These are phyloP conservation scores for Motacilla alba DNA, from an alignment of 2,113 vertebrate species.

Conservation along the genomic window DNA sequence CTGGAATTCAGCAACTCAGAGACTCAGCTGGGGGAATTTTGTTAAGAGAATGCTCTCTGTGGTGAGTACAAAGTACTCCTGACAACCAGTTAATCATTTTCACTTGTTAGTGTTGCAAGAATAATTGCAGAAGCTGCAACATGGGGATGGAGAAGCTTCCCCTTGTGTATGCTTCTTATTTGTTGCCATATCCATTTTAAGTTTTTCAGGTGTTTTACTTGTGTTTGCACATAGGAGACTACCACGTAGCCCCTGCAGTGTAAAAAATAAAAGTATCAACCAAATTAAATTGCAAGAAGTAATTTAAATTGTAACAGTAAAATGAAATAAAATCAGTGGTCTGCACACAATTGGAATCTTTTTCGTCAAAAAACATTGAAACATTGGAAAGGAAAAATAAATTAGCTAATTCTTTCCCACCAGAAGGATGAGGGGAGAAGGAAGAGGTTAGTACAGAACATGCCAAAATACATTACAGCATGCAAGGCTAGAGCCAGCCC, in stretches of 20 bases:
- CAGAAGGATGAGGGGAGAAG: neutral
- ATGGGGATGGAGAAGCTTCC: neutral
- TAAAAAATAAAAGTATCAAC: neutral
- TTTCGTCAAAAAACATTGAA: neutral
- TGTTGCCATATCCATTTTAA: neutral
- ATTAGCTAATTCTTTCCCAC: neutral
- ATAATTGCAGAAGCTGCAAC: neutral
- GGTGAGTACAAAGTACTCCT: neutral
- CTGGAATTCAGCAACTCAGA: neutral
- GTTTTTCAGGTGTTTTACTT: neutral
- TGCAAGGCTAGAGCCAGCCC: neutral
- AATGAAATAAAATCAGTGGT: neutral
- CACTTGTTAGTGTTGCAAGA: neutral
- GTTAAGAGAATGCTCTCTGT: neutral
- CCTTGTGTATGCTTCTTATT: neutral
- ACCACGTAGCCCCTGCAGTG: rapidly evolving
- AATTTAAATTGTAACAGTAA: neutral
- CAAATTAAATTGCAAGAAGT: neutral
- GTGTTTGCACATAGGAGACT: neutral
- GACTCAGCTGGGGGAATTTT: neutral
- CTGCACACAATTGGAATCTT: neutral
- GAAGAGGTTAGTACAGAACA: neutral
- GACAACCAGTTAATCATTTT: conserved; percentile 3
- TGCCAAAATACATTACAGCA: conserved; percentile 18
- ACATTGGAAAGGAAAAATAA: neutral